Evolutionary conservation across 2,888 invertebrate species (phyloP).

Genomic region (Seira sanloemensis): DNA sequence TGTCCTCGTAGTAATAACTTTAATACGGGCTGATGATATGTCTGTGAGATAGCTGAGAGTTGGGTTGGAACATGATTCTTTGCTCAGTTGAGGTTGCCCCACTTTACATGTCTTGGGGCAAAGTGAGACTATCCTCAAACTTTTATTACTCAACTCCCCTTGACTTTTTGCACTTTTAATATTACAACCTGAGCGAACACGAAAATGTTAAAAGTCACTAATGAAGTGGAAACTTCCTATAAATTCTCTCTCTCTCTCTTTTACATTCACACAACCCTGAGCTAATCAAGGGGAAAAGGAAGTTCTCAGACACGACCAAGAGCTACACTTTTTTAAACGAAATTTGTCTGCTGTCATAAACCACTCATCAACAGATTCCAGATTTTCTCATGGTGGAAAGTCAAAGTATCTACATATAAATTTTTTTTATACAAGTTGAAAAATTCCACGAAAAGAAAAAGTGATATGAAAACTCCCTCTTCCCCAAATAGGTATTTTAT

Average conservation of each 20-base stretch:
- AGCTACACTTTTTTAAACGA: neutral
- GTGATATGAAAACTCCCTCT: neutral
- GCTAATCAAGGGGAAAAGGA: slow-evolving; percentile 10
- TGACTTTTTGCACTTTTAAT: neutral
- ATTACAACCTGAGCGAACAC: neutral
- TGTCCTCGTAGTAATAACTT: no score
- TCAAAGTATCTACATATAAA: neutral
- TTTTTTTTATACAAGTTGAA: no score
- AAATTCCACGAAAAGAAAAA: neutral
- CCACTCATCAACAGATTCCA: slow-evolving; percentile 5
- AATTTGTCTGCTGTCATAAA: slow-evolving; percentile 46
- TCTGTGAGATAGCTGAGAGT: no score
- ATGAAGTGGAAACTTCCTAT: neutral
- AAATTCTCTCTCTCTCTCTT: neutral
- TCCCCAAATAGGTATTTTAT: neutral
- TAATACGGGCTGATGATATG: no score
- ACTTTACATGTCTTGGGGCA: no score
- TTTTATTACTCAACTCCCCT: neutral
- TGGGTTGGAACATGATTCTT: no score
- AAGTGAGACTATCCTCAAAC: neutral
- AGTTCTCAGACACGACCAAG: neutral
- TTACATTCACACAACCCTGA: no score
- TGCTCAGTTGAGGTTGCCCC: no score
- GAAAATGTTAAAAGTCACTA: slow-evolving; percentile 1
- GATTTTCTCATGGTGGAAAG: neutral